Evolutionary conservation across 2,797 vertebrate species (phyloP), one percentile per base, ranked within the genome.

Genomic region (Poecile montanus): DNA sequence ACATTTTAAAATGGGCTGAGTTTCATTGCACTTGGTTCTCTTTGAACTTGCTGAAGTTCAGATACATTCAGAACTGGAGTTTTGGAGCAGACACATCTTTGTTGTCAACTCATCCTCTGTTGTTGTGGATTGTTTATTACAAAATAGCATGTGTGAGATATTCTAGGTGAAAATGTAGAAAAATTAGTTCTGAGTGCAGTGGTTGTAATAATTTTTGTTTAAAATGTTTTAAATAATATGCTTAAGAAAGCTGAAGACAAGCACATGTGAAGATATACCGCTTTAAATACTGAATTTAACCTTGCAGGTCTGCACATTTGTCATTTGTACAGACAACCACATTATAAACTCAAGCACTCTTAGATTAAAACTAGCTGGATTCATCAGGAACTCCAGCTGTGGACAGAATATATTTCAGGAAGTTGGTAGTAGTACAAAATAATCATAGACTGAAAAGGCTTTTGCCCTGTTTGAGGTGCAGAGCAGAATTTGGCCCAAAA

Each of bases 131-230:
- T 77, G 25, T 76, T 96, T 84, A 76, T 90, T 50, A 38, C 7
- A 73, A 67, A 88, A 78, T 15, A 91, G 27, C 12, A 6, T 51
- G 34, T 0, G 0, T 20, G 90, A 92, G 45, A 40, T 57, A 81
- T 10, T 91, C 38, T 44, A 79, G 32, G 42, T 88, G 85, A 88
- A 93, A 96, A 88, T 60, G 29, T 38, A 67, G 56, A 91, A 92
- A 93, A 93, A 86, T 21, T 3, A 67, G 25, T 79, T 79, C 27
- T 58, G 36, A 89, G 44, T 51, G 56, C 34, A 65, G n/a, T 63
- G 60, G 5, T 16, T 12, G 1, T 56, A 62, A 65, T 45, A 47
- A 78, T 82, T n/a, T 84, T 84, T 84, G 32, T 73, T 88, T 53
- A 57, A 84, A 92, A 71, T 40, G 19, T 32, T 87, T 89, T 79